Percentiles rank a stretch among this genome's conserved stretches.
phyloP scores from a whole-genome alignment of 2,888 invertebrate genomes.

The Agrilus mali region DNA sequence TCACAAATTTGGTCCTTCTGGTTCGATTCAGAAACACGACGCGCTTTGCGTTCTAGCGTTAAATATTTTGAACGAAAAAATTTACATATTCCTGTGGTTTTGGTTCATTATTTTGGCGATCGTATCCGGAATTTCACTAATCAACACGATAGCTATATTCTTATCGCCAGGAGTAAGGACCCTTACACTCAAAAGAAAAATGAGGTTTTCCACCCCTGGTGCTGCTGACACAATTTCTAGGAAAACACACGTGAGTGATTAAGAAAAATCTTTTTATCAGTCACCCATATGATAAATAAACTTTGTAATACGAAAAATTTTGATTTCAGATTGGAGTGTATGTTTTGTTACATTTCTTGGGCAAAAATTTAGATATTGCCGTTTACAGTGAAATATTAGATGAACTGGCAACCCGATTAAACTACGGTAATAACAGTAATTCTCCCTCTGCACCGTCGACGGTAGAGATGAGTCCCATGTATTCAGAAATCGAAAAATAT shows the following conservation, averaged over 20 bases:
- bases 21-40: constrained; percentile 72
- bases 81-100: constrained; percentile 86
- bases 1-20: constrained; percentile 83
- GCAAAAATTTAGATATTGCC: constrained; percentile 76
- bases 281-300: background rate
- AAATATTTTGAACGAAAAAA: constrained; percentile 86
- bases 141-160: constrained; percentile 70
- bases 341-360: constrained; percentile 66
- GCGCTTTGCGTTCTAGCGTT: constrained; percentile 79
- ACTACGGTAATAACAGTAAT: constrained; percentile 56
- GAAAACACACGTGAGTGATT: constrained; percentile 59
- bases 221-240: constrained; percentile 64
- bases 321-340: constrained; percentile 69
- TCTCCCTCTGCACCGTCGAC: constrained; percentile 77
- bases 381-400: constrained; percentile 70
- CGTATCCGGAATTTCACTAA: constrained; percentile 62
- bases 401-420: constrained; percentile 58
- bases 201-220: constrained; percentile 63
- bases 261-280: background rate
- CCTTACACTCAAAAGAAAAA: constrained; percentile 65
- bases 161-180: constrained; percentile 70
- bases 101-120: constrained; percentile 76
- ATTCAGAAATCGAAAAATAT: constrained; percentile 66
- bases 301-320: no score
- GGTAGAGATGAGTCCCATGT: constrained; percentile 75